Percentiles rank a stretch among this genome's conserved stretches.
Conservation (phyloP, 2,888 invertebrate species). For the Dynastes grantii region DNA sequence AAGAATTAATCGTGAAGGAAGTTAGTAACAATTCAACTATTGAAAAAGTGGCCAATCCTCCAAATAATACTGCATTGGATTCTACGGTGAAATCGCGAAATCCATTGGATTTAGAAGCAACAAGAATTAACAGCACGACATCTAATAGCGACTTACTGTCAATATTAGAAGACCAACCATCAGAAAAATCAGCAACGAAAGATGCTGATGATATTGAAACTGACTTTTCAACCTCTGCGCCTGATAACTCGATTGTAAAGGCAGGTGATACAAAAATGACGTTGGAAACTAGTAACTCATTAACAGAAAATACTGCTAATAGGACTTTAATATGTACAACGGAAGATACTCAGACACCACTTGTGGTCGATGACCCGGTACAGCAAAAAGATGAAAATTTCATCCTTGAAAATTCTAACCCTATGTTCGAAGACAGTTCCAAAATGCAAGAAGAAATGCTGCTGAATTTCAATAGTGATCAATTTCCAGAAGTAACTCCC, state of each 20-base stretch:
- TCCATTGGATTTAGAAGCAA: no score
- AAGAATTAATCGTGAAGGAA: no score
- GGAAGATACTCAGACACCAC: background rate
- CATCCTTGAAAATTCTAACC: background rate
- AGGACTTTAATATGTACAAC: background rate
- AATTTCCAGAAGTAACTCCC: background rate
- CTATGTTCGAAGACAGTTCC: background rate
- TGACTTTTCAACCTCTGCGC: background rate
- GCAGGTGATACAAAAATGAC: background rate
- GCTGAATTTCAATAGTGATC: background rate
- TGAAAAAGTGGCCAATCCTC: no score
- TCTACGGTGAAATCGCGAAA: no score
- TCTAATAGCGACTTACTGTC: no score
- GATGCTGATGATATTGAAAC: no score
- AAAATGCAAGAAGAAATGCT: slow-evolving; percentile 8
- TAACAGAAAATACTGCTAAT: background rate
- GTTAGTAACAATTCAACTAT: no score
- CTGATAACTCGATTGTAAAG: background rate
- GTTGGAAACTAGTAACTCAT: background rate
- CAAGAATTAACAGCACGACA: no score
- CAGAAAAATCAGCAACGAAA: no score
- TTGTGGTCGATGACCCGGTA: background rate
- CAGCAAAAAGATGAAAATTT: background rate
- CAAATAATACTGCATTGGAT: no score
- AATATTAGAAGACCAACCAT: no score